Conservation (phyloP, 1,140 invertebrate genomes). For the Aphaenogaster rudis region DNA sequence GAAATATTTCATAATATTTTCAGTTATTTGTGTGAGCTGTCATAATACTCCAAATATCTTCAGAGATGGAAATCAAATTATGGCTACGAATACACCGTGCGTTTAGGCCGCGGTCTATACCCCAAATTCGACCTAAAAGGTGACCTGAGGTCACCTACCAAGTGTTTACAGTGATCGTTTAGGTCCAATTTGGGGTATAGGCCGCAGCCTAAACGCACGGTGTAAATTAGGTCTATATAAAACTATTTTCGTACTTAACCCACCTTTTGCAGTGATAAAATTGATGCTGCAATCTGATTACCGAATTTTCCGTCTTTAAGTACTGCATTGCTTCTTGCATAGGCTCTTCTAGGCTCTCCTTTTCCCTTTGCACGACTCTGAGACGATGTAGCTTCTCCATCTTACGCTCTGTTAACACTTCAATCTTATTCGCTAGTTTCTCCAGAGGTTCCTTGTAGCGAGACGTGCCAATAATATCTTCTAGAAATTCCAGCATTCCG, state of each 20-base stretch:
- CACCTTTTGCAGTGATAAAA: conserved; percentile 87
- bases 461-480: conserved; percentile 98
- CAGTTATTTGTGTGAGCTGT: conserved; percentile 17
- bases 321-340: conserved; percentile 95
- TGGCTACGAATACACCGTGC: too few relatives aligned
- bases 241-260: conserved; percentile 66
- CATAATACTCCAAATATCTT: conserved; percentile 41
- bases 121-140: too few relatives aligned
- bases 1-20: conserved; percentile 12
- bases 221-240: background rate
- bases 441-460: conserved; percentile 96
- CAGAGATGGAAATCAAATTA: conserved; percentile 3
- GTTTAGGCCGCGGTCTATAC: too few relatives aligned
- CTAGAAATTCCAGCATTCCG: conserved; percentile 99
- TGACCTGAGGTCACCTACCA: too few relatives aligned
- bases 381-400: conserved; percentile 96
- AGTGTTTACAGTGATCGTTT: too few relatives aligned
- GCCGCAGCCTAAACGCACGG: too few relatives aligned
- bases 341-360: conserved; percentile 93
- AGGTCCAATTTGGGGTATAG: too few relatives aligned
- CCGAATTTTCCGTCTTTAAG: conserved; percentile 93
- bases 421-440: conserved; percentile 92
- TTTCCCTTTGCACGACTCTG: conserved; percentile 96
- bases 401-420: conserved; percentile 92
- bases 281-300: conserved; percentile 87